These are phyloP conservation scores for Idaea straminata DNA, from an alignment of 2,888 invertebrate species.

Conservation along the genomic window DNA sequence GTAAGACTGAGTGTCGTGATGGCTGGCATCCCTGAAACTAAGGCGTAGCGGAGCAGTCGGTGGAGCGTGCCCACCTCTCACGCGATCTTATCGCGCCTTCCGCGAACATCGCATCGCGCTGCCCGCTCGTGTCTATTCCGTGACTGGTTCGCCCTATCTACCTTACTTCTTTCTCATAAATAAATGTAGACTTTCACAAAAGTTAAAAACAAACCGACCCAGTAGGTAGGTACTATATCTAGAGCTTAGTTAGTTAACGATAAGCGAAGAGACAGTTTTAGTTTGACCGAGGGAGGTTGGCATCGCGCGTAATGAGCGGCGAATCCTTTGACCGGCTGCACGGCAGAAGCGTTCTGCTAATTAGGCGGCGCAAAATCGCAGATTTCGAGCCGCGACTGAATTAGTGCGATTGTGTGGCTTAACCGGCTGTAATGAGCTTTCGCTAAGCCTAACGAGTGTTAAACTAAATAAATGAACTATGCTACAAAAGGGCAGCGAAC, in stretches of 20 bases:
- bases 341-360: constrained; percentile 67
- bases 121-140: constrained; percentile 68
- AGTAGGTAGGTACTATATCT: constrained; percentile 20
- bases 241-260: constrained; percentile 46
- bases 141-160: constrained; percentile 61
- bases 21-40: constrained; percentile 40
- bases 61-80: constrained; percentile 68
- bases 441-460: constrained; percentile 43
- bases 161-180: constrained; percentile 53
- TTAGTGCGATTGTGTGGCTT: constrained; percentile 69
- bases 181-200: constrained; percentile 47
- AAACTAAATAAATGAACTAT: constrained; percentile 18
- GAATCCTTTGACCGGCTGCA: constrained; percentile 75
- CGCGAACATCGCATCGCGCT: constrained; percentile 74
- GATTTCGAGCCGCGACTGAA: constrained; percentile 71
- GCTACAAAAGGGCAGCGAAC: neutral
- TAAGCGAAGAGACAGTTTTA: constrained; percentile 51
- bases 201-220: constrained; percentile 35
- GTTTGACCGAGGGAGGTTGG: constrained; percentile 51
- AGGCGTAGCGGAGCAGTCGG: constrained; percentile 43
- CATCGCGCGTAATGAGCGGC: constrained; percentile 65
- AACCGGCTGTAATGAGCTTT: constrained; percentile 43
- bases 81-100: constrained; percentile 78
- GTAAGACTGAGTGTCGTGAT: constrained; percentile 7
- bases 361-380: constrained; percentile 70